These are phyloP conservation scores for Mobula birostris DNA, from an alignment of 2,113 vertebrate species.

Conservation along the genomic window DNA sequence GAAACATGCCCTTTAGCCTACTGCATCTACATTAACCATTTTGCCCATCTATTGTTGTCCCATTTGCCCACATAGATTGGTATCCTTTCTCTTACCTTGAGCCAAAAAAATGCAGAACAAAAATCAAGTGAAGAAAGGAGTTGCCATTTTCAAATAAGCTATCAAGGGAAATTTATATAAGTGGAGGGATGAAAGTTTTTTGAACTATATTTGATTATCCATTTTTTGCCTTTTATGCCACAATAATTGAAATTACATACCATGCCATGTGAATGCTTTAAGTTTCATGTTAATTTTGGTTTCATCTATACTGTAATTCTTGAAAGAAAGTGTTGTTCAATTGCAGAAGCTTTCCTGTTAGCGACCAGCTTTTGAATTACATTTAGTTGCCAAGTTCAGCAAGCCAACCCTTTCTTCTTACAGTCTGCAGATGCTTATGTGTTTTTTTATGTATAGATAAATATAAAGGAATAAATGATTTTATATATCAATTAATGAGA, in stretches of 20 bases:
- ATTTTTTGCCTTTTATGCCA: neutral
- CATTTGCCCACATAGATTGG: too few relatives aligned
- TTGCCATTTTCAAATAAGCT: too few relatives aligned
- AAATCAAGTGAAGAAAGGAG: too few relatives aligned
- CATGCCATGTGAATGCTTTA: neutral
- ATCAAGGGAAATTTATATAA: too few relatives aligned
- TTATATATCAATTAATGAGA: neutral
- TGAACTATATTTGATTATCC: neutral
- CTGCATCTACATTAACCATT: too few relatives aligned
- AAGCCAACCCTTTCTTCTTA: neutral
- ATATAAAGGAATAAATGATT: neutral
- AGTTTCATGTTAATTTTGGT: too few relatives aligned
- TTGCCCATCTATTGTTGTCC: too few relatives aligned
- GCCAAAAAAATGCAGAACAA: too few relatives aligned
- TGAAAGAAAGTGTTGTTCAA: neutral
- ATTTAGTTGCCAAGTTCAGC: neutral
- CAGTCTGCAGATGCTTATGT: neutral
- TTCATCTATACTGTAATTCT: neutral
- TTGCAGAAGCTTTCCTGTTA: neutral
- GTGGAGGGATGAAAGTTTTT: neutral
- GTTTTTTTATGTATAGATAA: neutral
- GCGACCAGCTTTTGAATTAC: neutral
- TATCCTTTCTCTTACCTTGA: too few relatives aligned
- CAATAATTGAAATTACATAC: neutral
- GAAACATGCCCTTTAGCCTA: too few relatives aligned